Evolutionary conservation across 2,888 invertebrate species (phyloP).

Genomic region (Drosophila anomalata): DNA sequence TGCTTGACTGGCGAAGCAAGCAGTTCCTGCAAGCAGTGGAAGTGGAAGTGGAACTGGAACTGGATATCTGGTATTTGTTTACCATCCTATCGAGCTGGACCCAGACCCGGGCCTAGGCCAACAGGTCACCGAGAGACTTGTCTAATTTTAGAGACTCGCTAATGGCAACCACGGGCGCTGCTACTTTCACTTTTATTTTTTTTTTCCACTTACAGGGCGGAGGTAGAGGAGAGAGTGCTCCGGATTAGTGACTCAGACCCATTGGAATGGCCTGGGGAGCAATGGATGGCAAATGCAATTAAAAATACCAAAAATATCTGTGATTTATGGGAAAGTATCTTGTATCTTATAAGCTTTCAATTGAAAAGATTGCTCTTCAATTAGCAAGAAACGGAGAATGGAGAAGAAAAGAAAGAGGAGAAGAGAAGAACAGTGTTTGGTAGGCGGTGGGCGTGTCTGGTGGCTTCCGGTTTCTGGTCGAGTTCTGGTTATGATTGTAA

Average conservation of each 20-base stretch:
- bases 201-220: neutral
- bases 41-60: constrained; percentile 7
- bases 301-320: neutral
- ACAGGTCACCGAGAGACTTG: constrained; percentile 37
- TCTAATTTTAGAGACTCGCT: constrained; percentile 39
- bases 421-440: neutral
- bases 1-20: neutral
- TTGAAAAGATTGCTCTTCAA: neutral
- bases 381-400: neutral
- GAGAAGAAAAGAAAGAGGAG: neutral
- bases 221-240: constrained; percentile 15
- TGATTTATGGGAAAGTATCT: constrained; percentile 1
- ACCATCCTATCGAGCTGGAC: neutral
- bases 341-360: no score
- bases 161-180: constrained; percentile 32
- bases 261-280: constrained; percentile 8
- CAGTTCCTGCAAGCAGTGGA: neutral
- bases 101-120: constrained; percentile 30
- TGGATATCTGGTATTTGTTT: constrained; percentile 13
- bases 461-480: constrained; percentile 32
- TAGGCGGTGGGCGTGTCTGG: constrained; percentile 17
- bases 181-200: constrained; percentile 20
- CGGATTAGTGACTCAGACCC: constrained; percentile 29
- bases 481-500: constrained; percentile 20
- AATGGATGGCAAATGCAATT: neutral